Percentiles rank a stretch among this genome's conserved stretches.
phyloP scores from a whole-genome alignment of 2,797 vertebrate genomes.

The Buceros bicornis region DNA sequence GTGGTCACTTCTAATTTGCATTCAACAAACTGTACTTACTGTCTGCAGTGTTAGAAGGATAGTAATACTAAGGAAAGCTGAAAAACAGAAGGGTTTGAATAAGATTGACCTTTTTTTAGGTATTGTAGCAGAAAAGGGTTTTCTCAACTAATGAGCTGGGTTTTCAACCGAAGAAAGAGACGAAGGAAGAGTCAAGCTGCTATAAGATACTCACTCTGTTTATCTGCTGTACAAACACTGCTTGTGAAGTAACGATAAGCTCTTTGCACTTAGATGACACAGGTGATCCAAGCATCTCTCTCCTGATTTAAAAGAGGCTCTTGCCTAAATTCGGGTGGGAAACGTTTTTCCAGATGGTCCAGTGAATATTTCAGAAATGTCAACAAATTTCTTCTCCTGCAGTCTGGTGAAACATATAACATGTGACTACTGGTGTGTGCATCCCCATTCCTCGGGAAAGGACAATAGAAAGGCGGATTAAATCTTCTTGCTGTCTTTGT shows the following conservation, averaged over 20 bases:
- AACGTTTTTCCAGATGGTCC: background rate
- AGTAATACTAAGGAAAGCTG: background rate
- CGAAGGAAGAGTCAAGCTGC: constrained; percentile 1
- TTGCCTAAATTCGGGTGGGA: background rate
- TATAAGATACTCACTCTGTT: constrained; percentile 6
- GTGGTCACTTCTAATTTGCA: constrained; percentile 6
- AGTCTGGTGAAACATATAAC: background rate
- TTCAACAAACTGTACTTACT: background rate
- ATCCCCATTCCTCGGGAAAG: background rate
- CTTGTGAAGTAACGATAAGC: constrained; percentile 18
- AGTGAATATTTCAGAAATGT: background rate
- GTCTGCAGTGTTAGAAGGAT: background rate
- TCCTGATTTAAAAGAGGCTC: background rate
- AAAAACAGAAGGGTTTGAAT: background rate
- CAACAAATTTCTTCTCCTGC: background rate
- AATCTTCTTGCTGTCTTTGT: background rate
- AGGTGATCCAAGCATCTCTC: background rate
- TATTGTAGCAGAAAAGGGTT: background rate
- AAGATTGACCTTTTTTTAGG: background rate
- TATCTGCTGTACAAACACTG: background rate
- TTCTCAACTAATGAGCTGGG: background rate
- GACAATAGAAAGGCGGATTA: background rate
- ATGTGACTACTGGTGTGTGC: background rate
- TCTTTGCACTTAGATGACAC: background rate
- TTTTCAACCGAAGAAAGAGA: background rate